Conservation (phyloP, 2,888 invertebrate genomes). For the Diplazon laetatorius region DNA sequence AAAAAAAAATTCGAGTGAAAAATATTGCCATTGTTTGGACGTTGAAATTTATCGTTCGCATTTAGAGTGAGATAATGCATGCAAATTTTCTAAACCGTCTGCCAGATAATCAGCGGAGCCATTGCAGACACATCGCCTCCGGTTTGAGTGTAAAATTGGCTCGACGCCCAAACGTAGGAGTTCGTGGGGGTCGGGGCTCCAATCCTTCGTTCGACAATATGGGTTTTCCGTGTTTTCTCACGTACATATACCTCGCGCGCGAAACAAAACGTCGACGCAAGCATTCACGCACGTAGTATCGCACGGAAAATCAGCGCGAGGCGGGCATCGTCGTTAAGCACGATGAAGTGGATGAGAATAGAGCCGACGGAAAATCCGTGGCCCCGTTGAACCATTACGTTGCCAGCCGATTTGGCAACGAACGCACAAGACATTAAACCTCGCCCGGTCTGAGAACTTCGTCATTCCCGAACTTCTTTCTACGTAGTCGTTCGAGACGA, state of each 20-base stretch:
- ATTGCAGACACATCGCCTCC: constrained; percentile 51
- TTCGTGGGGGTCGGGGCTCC: constrained; percentile 3
- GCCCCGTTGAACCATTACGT: constrained; percentile 44
- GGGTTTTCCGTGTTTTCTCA: constrained; percentile 19
- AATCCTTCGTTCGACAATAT: constrained; percentile 31
- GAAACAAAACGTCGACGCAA: constrained; percentile 37
- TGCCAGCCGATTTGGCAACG: constrained; percentile 66
- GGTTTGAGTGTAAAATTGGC: constrained; percentile 57
- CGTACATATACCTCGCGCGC: constrained; percentile 12
- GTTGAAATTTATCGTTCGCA: constrained; percentile 4
- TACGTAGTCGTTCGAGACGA: constrained; percentile 25
- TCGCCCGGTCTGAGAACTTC: constrained; percentile 25
- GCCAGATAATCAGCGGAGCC: constrained; percentile 42
- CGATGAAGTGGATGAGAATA: constrained; percentile 13
- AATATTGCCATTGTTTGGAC: not conserved
- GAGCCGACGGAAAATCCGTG: constrained; percentile 22
- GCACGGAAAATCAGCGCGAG: constrained; percentile 20
- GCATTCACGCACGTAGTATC: constrained; percentile 6
- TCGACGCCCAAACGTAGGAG: constrained; percentile 43
- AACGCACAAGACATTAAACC: constrained; percentile 61
- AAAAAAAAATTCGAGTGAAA: not conserved
- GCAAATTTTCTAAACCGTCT: constrained; percentile 25
- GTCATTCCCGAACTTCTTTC: constrained; percentile 51
- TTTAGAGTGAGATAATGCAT: constrained; percentile 34
- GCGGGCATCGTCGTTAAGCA: constrained; percentile 51